Evolutionary conservation across 2,888 invertebrate genomes (phyloP), one percentile per base, ranked within the genome.

Genomic region (Quadriops clusia): DNA sequence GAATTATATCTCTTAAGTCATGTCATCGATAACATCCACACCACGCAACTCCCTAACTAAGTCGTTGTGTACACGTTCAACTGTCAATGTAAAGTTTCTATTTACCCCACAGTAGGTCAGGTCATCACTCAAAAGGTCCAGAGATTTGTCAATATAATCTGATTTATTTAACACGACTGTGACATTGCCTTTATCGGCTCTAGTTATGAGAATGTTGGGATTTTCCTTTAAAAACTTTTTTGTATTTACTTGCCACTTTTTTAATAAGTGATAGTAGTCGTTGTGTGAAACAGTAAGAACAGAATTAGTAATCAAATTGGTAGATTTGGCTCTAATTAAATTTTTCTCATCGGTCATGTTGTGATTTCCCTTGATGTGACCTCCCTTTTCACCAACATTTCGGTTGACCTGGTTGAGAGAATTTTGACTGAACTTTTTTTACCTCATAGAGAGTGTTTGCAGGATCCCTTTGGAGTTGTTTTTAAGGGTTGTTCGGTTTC

Each of bases 271-370:
- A n/a, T n/a, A n/a, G n/a, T n/a, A n/a, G n/a, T n/a, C n/a, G n/a
- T n/a, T n/a, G n/a, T n/a, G n/a, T n/a, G n/a, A n/a, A n/a, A n/a
- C n/a, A n/a, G n/a, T n/a, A n/a, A n/a, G n/a, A n/a, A n/a, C n/a
- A 9, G 4, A 25, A 25, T 25, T 25, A 25, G 25, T 25, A 5
- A 25, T 11, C 5, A 25, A 5, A 7, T 25, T 25, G 5, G 25
- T 12, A 5, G 14, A 11, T 25, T 25, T 25, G 5, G 25, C 25
- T 12, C 25, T 25, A 25, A 9, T 9, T 11, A 12, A 13, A 25
- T 25, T 25, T 12, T 11, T 25, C 5, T 25, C 11, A 4, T 25
- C 13, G 5, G 10, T n/a, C n/a, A n/a, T n/a, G n/a, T n/a, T n/a
- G n/a, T n/a, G n/a, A n/a, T n/a, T n/a, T n/a, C n/a, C n/a, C n/a